Evolutionary conservation across 2,888 invertebrate species (phyloP), one percentile per base, ranked within the genome.

Genomic region (Rugalucina vietnamica): DNA sequence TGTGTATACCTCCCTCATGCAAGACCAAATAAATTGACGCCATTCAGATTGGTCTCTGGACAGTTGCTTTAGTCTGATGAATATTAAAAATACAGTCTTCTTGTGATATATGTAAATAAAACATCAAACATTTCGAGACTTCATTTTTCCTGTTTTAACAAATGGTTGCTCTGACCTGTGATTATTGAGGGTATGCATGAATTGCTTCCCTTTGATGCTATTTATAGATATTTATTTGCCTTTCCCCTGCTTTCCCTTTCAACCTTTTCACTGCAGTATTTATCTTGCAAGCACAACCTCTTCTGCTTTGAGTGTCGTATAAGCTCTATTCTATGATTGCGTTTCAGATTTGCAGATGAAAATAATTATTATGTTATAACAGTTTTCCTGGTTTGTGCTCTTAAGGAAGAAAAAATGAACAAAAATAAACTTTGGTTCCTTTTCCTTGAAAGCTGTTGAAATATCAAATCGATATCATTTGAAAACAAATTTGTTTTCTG

Each of bases 111-210:
- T n/a, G n/a, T n/a, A n/a, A n/a, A n/a, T n/a, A n/a, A n/a, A n/a
- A n/a, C n/a, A n/a, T n/a, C n/a, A n/a, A n/a, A n/a, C n/a, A n/a
- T n/a, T n/a, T n/a, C n/a, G n/a, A n/a, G n/a, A n/a, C n/a, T n/a
- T n/a, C n/a, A 65, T 4, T 60, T 60, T 72, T 72, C 72, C 72
- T 72, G 72, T 37, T 36, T 43, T 72, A 29, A 10, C 72, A 72
- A 72, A n/a, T 72, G 81, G 76, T 81, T 81, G 81, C 81, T 71
- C 77, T 75, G 69, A 49, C 76, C 81, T 78, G 79, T 82, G 82
- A 79, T 79, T 36, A 77, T 83, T 82, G 78, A 83, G 83, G 87
- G 87, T 81, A 81, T 80, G 75, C 74, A 78, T 4, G 24, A 82
- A 60, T 71, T 77, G 80, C 77, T 80, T 84, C 72, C 76, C 76